phyloP scores from a whole-genome alignment of 2,888 invertebrate genomes.

The Polydrusus pterygomalis region DNA sequence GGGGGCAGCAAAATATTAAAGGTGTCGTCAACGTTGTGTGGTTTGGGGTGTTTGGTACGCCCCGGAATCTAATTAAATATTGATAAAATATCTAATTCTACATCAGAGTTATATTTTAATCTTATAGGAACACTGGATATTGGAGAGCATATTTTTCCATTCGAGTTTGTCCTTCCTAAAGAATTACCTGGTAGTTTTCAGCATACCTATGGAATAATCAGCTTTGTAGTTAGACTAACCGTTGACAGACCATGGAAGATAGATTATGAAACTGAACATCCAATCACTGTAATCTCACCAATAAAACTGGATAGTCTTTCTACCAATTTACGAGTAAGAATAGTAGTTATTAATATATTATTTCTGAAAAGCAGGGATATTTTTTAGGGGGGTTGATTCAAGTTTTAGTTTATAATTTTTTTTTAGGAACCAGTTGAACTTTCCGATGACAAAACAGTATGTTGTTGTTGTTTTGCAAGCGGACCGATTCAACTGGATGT shows the following conservation, averaged over 20 bases:
- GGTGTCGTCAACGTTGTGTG: too few species aligned
- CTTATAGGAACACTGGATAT: constrained; percentile 72
- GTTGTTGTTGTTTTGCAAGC: constrained; percentile 86
- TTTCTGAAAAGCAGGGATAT: too few species aligned
- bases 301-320: constrained; percentile 77
- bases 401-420: not conserved
- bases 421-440: constrained; percentile 79
- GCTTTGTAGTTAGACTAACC: constrained; percentile 87
- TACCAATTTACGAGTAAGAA: constrained; percentile 11
- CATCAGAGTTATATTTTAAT: too few species aligned
- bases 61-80: too few species aligned
- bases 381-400: too few species aligned
- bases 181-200: constrained; percentile 89
- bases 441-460: constrained; percentile 84
- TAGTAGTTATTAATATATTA: too few species aligned
- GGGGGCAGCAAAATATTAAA: too few species aligned
- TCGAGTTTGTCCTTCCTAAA: constrained; percentile 82
- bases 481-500: constrained; percentile 82
- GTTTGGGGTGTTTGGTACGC: too few species aligned
- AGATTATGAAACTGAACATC: constrained; percentile 87
- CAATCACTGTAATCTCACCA: constrained; percentile 87
- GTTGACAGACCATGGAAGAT: constrained; percentile 89
- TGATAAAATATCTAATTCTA: not conserved
- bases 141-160: constrained; percentile 85
- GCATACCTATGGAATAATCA: constrained; percentile 81